Conservation (phyloP, 2,888 invertebrate genomes). For the Eupeodes latifasciatus region DNA sequence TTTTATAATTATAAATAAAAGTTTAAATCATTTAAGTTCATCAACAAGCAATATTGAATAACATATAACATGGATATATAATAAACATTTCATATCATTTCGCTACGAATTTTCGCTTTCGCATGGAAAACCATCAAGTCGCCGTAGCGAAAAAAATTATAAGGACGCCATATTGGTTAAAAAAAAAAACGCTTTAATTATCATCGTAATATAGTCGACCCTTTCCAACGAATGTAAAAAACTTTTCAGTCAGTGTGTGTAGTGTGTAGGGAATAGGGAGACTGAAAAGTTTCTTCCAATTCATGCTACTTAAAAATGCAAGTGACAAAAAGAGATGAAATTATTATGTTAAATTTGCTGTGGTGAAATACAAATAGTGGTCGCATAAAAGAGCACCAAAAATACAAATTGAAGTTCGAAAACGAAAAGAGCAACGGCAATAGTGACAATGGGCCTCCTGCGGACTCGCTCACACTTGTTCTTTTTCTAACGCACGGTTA, state of each 20-base stretch:
- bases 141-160: slow-evolving; percentile 50
- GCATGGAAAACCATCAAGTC: slow-evolving; percentile 30
- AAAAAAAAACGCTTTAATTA: slow-evolving; percentile 60
- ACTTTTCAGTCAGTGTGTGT: not conserved
- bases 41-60: not conserved
- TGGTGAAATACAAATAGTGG: not conserved
- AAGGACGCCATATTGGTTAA: slow-evolving; percentile 70
- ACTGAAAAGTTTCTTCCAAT: slow-evolving; percentile 30
- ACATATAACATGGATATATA: not conserved
- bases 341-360: slow-evolving; percentile 32
- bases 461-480: slow-evolving; percentile 45
- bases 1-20: not conserved
- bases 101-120: slow-evolving; percentile 24
- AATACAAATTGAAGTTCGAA: slow-evolving; percentile 48
- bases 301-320: not conserved
- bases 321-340: slow-evolving; percentile 35
- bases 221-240: slow-evolving; percentile 41
- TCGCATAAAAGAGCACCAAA: slow-evolving; percentile 38
- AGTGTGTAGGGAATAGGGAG: not conserved
- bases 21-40: not conserved
- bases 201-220: slow-evolving; percentile 11
- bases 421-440: slow-evolving; percentile 46
- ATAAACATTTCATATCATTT: not conserved
- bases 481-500: slow-evolving; percentile 52
- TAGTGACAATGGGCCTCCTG: slow-evolving; percentile 39